Conservation (phyloP, 2,113 vertebrate species). For the Hiodon tergisus region DNA sequence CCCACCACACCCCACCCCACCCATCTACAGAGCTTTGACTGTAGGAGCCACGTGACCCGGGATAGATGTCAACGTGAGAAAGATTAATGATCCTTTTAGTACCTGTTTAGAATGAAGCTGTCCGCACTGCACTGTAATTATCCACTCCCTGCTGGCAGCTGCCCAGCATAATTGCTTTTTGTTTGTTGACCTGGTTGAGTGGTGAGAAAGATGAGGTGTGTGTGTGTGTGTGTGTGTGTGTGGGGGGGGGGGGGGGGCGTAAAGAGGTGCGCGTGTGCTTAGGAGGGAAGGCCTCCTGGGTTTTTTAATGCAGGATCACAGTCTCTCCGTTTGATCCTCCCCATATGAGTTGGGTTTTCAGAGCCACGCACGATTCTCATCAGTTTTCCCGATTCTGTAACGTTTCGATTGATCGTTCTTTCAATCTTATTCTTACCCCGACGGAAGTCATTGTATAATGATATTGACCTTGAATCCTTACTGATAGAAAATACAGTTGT, state of each 20-base stretch:
- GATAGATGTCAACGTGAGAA: constrained; percentile 14
- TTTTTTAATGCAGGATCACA: not conserved
- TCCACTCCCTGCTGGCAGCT: constrained; percentile 28
- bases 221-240: constrained; percentile 7
- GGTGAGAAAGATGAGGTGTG: constrained; percentile 6
- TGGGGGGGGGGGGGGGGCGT: not conserved
- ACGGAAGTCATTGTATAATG: not conserved
- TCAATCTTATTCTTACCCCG: not conserved
- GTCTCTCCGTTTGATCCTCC: not conserved
- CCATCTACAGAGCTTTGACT: constrained; percentile 10
- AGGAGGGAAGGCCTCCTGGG: not conserved
- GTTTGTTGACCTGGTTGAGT: constrained; percentile 36
- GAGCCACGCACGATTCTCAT: not conserved
- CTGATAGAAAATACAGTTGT: not conserved
- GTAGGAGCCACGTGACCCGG: constrained; percentile 26
- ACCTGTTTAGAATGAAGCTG: constrained; percentile 40
- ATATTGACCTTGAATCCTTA: not conserved
- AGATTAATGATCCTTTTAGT: constrained; percentile 37
- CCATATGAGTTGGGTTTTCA: not conserved
- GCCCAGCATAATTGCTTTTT: constrained; percentile 35
- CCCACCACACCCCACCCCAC: not conserved
- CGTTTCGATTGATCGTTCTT: not conserved
- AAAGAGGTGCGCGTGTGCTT: too few relatives aligned
- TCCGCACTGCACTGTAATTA: constrained; percentile 35
- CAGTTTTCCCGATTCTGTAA: too few relatives aligned